Conservation (phyloP, 2,888 invertebrate species). For the Apodemia hepburni region DNA sequence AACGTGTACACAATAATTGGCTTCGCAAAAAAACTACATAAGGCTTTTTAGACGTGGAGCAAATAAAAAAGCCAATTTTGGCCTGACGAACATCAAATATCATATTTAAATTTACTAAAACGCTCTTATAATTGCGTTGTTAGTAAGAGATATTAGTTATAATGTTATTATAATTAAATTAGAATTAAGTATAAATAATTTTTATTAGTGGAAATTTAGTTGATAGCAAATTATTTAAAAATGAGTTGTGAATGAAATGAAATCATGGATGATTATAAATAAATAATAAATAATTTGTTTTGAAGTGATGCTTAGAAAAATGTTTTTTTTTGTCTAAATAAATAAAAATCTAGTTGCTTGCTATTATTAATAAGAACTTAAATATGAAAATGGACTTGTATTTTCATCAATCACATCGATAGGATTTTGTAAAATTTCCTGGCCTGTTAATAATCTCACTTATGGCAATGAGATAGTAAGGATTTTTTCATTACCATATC, state of each 20-base stretch:
- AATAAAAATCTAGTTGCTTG: conserved; percentile 40
- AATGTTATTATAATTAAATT: conserved; percentile 27
- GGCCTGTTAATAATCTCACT: no score
- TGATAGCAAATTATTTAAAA: conserved; percentile 22
- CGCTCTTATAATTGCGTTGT: conserved; percentile 55
- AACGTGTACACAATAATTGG: conserved; percentile 51
- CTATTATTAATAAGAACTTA: conserved; percentile 36
- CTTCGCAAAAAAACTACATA: conserved; percentile 49
- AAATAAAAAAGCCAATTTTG: conserved; percentile 32
- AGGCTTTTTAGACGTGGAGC: conserved; percentile 33
- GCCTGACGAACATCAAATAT: conserved; percentile 19
- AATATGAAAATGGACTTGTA: conserved; percentile 16
- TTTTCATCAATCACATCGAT: no score
- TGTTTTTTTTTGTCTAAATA: conserved; percentile 39
- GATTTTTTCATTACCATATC: no score
- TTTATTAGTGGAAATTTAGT: conserved; percentile 25
- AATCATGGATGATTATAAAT: conserved; percentile 40
- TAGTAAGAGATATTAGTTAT: conserved; percentile 44
- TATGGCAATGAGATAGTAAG: no score
- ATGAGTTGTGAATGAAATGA: conserved; percentile 41
- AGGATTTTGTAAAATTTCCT: no score
- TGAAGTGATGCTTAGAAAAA: conserved; percentile 64
- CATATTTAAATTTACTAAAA: conserved; percentile 35
- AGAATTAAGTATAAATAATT: conserved; percentile 16
- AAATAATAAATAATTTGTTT: conserved; percentile 42